Base-by-base conservation (phyloP, 2,113 vertebrate species). In the Dinomys branickii region DNA sequence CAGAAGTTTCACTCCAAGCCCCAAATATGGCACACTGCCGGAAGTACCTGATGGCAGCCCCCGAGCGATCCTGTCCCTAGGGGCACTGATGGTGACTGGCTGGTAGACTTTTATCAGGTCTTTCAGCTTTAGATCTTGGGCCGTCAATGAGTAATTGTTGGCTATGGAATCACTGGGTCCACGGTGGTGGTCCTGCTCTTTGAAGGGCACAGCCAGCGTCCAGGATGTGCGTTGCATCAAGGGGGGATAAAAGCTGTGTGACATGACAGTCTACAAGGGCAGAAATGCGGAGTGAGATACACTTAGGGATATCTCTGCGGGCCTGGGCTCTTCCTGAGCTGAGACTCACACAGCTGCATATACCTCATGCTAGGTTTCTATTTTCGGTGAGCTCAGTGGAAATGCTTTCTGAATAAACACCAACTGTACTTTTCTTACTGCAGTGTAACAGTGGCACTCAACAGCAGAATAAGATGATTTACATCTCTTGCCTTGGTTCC, bases 81-180 rank as follows among this genome's bases (percentile, higher is more conserved):
- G 52, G 61, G 88, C 7, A 19, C 0, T 94, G 91, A 92, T 88
- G 77, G 77, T 96, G 38, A 88, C 67, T 0, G 96, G 93, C 56
- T 96, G 96, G 67, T 95, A 95, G 67, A 98, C 95, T 44, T 93
- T 98, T 47, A 90, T 84, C 3, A 99, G 84, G 65, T 98, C 97
- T 73, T 86, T 97, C 61, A 99, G 94, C 84, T 98, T 99, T 83
- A 99, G 97, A 89, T 99, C 92, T 59, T 41, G 97, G 19, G 99
- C 99, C 10, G 24, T 93, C 17, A 92, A 98, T 35, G 98, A 99
- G 85, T 99, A 99, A 97, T 99, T 99, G 97, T 99, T 99, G 90
- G 98, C 99, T 82, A 99, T 99, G 90, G 99, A 99, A 94, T 99
- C 99, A 84, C 99, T 99, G 1, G 98, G 99, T 65, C 98, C 99